Evolutionary conservation across 2,797 vertebrate genomes (phyloP), one percentile per base, ranked within the genome.

Genomic region (Tamandua tetradactyla): DNA sequence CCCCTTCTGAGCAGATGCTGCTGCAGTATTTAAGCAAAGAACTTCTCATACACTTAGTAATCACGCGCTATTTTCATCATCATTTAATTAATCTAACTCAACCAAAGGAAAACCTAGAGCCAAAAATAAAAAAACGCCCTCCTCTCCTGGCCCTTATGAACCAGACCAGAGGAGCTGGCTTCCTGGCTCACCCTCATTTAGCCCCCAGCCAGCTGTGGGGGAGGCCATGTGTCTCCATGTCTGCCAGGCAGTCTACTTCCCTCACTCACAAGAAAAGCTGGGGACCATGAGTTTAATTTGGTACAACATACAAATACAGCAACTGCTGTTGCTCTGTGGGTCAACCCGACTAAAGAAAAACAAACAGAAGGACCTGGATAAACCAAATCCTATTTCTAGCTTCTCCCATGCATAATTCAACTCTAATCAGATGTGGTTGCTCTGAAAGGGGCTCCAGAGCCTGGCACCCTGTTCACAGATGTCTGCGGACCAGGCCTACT

Each of bases 81-180:
- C 66, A 49, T 35, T 72, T 85, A 47, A 62, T 37, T 92, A 59
- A 83, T 59, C 72, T 84, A 71, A 94, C 30, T 90, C 71, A 74
- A 93, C 30, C 10, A 42, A 83, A 83, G 32, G n/a, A 87, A 71
- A 78, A 84, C 20, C 25, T 7, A 61, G 14, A 85, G 64, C 37
- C 52, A 42, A 30, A 89, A 74, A 68, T n/a, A 64, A 47, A 47
- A 55, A 55, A 55, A n/a, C 23, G 5, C 57, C 76, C 22, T 14
- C 62, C 83, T 18, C 76, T 49, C 14, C 12, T 37, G 35, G 15
- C 40, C 37, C 20, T 22, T 3, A 61, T 7, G 40, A 59, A 17
- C 18, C 35, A 7, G 8, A 69, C 9, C 42, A 30, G 40, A 44
- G 66, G 32, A 49, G 30, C 22, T 3, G 32, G 84, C 15, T 55